A percentile compares a stretch with the other conserved stretches of the same genome.
phyloP scores from a whole-genome alignment of 1,140 invertebrate species.

The Ceratosolen fusciceps region DNA sequence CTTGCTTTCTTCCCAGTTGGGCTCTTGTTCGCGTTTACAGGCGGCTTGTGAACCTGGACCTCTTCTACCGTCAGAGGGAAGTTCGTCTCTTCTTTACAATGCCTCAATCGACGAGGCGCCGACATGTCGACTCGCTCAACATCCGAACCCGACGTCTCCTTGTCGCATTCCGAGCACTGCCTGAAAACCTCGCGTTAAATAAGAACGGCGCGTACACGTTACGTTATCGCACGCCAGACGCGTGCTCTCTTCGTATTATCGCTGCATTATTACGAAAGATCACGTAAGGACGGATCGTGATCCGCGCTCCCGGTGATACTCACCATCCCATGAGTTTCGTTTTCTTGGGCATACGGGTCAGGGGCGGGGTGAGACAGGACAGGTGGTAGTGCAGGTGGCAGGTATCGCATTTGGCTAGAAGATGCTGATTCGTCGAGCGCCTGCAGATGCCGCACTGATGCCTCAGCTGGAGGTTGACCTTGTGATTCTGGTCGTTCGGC shows the following conservation, averaged over 20 bases:
- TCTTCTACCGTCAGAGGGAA: conserved; percentile 19
- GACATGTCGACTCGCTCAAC: conserved; percentile 81
- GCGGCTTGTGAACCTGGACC: conserved; percentile 40
- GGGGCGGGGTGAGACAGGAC: conserved; percentile 91
- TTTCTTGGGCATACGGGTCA: conserved; percentile 94
- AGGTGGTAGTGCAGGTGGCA: conserved; percentile 95
- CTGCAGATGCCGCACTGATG: conserved; percentile 88
- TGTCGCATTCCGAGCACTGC: conserved; percentile 92
- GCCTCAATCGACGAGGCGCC: conserved; percentile 82
- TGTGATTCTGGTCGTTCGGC: conserved; percentile 74
- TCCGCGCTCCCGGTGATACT: too few relatives aligned
- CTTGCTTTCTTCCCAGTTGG: neutral
- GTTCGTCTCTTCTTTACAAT: conserved; percentile 76
- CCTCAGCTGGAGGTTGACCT: conserved; percentile 66
- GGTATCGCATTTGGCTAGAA: conserved; percentile 94
- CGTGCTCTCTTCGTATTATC: too few relatives aligned
- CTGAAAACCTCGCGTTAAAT: conserved; percentile 70
- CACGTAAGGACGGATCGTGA: too few relatives aligned
- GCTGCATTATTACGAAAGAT: too few relatives aligned
- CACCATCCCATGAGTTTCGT: conserved; percentile 94
- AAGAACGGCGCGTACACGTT: too few relatives aligned
- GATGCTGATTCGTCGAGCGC: conserved; percentile 85
- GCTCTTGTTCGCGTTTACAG: neutral
- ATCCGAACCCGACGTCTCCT: conserved; percentile 83
- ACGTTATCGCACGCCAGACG: too few relatives aligned